Evolutionary conservation across 1,140 invertebrate species (phyloP).

Genomic region (Bombus consobrinus): DNA sequence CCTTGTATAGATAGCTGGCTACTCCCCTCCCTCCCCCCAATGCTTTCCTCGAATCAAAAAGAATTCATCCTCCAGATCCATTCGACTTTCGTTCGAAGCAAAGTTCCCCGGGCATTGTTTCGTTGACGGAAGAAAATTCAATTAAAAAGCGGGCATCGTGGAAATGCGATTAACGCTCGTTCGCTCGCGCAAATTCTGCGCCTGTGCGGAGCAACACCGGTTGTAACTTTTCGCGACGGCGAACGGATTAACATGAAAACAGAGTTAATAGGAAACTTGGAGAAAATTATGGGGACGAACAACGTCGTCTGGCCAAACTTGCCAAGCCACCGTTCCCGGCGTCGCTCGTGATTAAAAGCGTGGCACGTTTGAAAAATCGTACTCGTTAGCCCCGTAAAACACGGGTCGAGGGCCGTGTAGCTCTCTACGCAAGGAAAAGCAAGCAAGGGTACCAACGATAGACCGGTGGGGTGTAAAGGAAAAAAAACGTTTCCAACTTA

Average conservation of each 20-base stretch:
- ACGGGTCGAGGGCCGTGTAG: background rate
- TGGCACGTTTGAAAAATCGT: conserved; percentile 42
- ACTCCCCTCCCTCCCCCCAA: no score
- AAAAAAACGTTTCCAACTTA: conserved; percentile 25
- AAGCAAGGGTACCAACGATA: no score
- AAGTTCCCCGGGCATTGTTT: background rate
- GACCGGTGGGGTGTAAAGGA: background rate
- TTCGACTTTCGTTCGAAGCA: background rate
- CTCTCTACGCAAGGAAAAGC: background rate
- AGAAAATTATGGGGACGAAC: conserved; percentile 35
- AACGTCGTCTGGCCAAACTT: background rate
- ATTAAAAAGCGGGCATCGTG: conserved; percentile 9
- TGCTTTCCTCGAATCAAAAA: background rate
- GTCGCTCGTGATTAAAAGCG: conserved; percentile 23
- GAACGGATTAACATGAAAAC: conserved; percentile 41
- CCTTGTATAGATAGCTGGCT: no score
- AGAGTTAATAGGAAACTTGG: conserved; percentile 38
- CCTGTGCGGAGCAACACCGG: background rate
- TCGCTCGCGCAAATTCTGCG: background rate
- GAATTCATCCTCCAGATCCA: background rate
- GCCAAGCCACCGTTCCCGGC: background rate
- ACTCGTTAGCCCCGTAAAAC: conserved; percentile 25
- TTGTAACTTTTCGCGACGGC: conserved; percentile 27
- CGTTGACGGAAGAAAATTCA: background rate
- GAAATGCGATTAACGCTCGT: conserved; percentile 24